Base-by-base conservation (phyloP, 2,113 vertebrate genomes). In the Sterrhoptilus dennistouni region DNA sequence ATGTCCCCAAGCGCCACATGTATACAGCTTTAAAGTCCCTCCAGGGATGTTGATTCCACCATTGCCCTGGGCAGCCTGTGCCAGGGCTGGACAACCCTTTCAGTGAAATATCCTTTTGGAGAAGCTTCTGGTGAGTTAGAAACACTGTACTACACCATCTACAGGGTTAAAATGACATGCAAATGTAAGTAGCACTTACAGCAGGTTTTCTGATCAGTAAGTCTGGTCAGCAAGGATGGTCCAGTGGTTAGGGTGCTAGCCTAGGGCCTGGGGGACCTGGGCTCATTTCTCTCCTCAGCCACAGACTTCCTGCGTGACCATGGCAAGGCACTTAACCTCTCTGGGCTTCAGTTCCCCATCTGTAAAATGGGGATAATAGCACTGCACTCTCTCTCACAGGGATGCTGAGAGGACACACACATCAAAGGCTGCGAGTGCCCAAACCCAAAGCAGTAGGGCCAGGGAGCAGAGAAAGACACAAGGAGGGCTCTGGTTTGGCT, bases 121-220 rank as follows among this genome's bases (percentile, higher is more conserved):
- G 70, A 82, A 94, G 54, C 78, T 90, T 70, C 75, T 66, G 89
- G 45, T 70, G 88, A 96, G 88, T 96, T 87, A 96, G 83, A 96
- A 93, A 95, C 56, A 94, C 92, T 95, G 92, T 65, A 91, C 93
- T 96, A 96, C 71, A 83, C 86, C 72, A 90, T 92, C 96, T 96
- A 93, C 88, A 96, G 83, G 93, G 90, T 94, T 97, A 96, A 94
- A 95, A 95, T 86, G 83, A 93, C 96, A 97, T 94, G 93, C 92
- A 96, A 96, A 96, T 84, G 90, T 95, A 89, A 92, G 95, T 64
- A 89, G 96, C 95, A 96, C 95, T 97, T 95, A 97, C 95, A 97
- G 92, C 86, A 92, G 92, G 90, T 95, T 96, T 96, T 96, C 96
- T 96, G 96, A 96, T 96, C 95, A 97, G 90, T 95, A 95, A 94